Evolutionary conservation across 1,140 invertebrate species (phyloP).

Genomic region (Apis cerana): DNA sequence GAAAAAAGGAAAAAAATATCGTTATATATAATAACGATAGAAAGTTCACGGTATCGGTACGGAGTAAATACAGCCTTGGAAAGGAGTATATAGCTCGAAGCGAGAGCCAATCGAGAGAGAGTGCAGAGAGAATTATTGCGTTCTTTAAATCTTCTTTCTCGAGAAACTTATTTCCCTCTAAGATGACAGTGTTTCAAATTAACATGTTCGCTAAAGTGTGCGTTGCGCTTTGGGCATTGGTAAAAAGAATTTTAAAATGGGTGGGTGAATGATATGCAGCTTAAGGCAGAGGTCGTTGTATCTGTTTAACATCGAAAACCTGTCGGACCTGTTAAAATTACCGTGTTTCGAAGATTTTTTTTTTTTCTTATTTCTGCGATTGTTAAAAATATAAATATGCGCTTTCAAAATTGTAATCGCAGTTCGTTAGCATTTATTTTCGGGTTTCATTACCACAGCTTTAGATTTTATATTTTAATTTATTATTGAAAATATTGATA

Average conservation of each 20-base stretch:
- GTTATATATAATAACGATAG: slow-evolving; percentile 30
- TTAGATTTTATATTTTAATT: too few species aligned
- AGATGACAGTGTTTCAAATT: not conserved
- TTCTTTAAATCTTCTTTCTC: slow-evolving; percentile 26
- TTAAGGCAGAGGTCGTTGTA: not conserved
- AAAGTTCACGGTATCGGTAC: slow-evolving; percentile 24
- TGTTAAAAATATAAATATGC: too few species aligned
- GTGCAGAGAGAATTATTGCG: not conserved
- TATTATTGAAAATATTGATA: too few species aligned
- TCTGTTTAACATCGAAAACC: not conserved
- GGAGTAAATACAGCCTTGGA: too few species aligned
- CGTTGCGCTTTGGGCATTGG: too few species aligned
- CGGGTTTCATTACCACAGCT: too few species aligned
- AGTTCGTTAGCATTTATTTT: too few species aligned
- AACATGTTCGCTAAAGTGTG: not conserved
- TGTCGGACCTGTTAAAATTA: too few species aligned
- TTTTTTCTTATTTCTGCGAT: too few species aligned
- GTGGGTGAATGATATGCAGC: not conserved
- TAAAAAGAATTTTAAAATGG: not conserved
- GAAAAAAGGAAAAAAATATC: not conserved
- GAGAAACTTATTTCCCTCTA: not conserved
- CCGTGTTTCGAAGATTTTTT: too few species aligned
- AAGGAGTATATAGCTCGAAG: not conserved
- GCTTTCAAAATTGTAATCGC: too few species aligned
- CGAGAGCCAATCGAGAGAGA: not conserved